phyloP scores from a whole-genome alignment of 2,888 invertebrate species.

The Ceriagrion tenellum region DNA sequence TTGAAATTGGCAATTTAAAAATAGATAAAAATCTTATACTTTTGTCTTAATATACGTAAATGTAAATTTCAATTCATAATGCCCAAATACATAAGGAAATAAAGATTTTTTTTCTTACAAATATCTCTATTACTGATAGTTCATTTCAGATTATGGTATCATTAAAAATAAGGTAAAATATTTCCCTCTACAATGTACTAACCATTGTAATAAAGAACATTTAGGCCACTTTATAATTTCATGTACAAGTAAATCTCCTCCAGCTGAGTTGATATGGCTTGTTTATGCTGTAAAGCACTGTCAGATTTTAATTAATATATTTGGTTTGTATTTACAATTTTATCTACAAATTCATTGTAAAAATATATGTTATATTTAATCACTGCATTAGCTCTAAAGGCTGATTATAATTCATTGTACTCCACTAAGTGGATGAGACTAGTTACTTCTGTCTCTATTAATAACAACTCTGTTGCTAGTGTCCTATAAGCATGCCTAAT shows the following conservation, averaged over 20 bases:
- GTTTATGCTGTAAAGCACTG: constrained; percentile 51
- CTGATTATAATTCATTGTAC: constrained; percentile 56
- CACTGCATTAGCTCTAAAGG: constrained; percentile 58
- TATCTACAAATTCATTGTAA: constrained; percentile 64
- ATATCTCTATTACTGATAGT: constrained; percentile 44
- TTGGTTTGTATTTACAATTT: constrained; percentile 47
- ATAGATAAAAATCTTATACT: background rate
- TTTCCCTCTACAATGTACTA: constrained; percentile 55
- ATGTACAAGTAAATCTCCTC: constrained; percentile 39
- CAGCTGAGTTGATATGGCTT: constrained; percentile 59
- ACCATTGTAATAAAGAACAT: constrained; percentile 46
- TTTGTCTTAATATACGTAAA: background rate
- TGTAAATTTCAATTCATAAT: background rate
- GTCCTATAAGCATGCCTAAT: constrained; percentile 63
- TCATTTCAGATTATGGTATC: constrained; percentile 29
- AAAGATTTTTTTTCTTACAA: background rate
- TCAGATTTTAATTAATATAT: constrained; percentile 49
- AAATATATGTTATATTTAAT: constrained; percentile 63
- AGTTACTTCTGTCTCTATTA: constrained; percentile 51
- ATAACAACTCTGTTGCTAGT: constrained; percentile 49
- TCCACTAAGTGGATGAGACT: constrained; percentile 60
- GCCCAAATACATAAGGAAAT: constrained; percentile 50
- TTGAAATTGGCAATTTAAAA: constrained; percentile 26
- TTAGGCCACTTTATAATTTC: constrained; percentile 61
- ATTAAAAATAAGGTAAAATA: constrained; percentile 44